phyloP scores from a whole-genome alignment of 1,140 invertebrate species.

The Zaprionus taronus region DNA sequence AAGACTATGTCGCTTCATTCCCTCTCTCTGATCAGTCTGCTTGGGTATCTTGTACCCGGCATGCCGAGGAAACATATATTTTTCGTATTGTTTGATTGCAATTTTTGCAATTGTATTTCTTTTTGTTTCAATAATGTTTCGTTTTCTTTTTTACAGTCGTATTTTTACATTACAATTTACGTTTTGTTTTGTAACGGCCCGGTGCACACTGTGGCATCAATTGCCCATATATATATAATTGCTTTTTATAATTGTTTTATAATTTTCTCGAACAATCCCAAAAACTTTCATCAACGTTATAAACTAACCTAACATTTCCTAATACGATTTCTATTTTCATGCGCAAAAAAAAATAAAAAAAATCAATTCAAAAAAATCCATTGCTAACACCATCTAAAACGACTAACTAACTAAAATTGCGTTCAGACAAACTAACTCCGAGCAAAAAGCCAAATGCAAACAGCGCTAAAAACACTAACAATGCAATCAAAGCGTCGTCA shows the following conservation, averaged over 20 bases:
- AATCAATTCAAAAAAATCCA: slow-evolving; percentile 12
- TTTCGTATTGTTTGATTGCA: slow-evolving; percentile 1
- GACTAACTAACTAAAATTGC: slow-evolving; percentile 48
- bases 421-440: slow-evolving; percentile 71
- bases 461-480: slow-evolving; percentile 72
- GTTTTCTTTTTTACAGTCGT: slow-evolving; percentile 74
- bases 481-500: slow-evolving; percentile 27
- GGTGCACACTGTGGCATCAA: slow-evolving; percentile 48
- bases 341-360: slow-evolving; percentile 31
- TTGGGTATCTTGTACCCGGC: slow-evolving; percentile 4
- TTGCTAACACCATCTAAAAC: slow-evolving; percentile 38
- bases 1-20: too few species aligned
- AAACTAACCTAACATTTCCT: slow-evolving; percentile 51
- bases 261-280: slow-evolving; percentile 6
- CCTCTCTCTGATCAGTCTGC: slow-evolving; percentile 10
- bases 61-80: slow-evolving; percentile 10
- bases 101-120: slow-evolving; percentile 28
- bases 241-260: slow-evolving; percentile 20
- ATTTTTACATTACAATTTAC: slow-evolving; percentile 49
- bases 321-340: slow-evolving; percentile 59
- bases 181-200: slow-evolving; percentile 61
- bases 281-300: slow-evolving; percentile 5
- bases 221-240: slow-evolving; percentile 8
- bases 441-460: slow-evolving; percentile 63
- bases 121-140: slow-evolving; percentile 56